These are phyloP conservation scores for Epirrita christyi DNA, from an alignment of 2,888 invertebrate genomes.

Conservation along the genomic window DNA sequence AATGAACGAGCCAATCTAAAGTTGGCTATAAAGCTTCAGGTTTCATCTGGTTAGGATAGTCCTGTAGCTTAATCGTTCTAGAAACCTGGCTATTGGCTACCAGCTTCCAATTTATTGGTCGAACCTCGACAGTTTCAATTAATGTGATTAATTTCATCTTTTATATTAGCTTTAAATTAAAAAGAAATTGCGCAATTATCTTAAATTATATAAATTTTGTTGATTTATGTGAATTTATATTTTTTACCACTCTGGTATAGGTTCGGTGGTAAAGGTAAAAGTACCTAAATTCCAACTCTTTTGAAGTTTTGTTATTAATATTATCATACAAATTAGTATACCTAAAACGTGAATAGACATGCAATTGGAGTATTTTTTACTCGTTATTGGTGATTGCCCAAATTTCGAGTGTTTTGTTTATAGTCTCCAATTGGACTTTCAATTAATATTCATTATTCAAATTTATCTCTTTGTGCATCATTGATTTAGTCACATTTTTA, in stretches of 20 bases:
- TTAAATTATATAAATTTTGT: too few species aligned
- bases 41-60: not conserved
- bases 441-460: constrained; percentile 8
- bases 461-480: constrained; percentile 12
- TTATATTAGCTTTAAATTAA: too few species aligned
- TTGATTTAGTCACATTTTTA: constrained; percentile 19
- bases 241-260: too few species aligned
- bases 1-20: not conserved
- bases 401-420: not conserved
- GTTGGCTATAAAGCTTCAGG: not conserved
- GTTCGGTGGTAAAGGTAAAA: too few species aligned
- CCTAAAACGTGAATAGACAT: too few species aligned
- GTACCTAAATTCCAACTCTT: too few species aligned
- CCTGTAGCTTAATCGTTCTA: not conserved
- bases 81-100: constrained; percentile 15
- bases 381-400: not conserved
- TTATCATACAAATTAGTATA: too few species aligned
- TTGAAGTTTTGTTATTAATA: too few species aligned
- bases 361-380: not conserved
- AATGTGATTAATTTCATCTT: constrained; percentile 39
- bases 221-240: too few species aligned
- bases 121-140: constrained; percentile 32
- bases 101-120: constrained; percentile 42
- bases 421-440: not conserved
- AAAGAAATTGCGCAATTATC: too few species aligned